Evolutionary conservation across 2,113 vertebrate genomes (phyloP).

Genomic region (Myiagra hebetior): DNA sequence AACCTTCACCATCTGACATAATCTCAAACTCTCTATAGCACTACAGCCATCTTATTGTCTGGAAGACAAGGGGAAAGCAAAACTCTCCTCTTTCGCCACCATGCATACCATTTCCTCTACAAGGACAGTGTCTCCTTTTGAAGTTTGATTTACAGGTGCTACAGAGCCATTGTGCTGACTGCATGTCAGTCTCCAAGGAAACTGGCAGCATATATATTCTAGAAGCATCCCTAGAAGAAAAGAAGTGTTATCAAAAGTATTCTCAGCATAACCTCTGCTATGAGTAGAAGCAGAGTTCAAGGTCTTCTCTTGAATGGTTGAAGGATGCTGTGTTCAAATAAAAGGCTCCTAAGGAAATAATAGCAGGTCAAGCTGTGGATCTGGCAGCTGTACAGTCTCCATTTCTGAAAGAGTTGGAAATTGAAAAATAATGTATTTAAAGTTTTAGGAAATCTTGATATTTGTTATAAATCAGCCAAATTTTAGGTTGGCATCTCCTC

Average conservation of each 20-base stretch:
- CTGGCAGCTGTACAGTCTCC: background rate
- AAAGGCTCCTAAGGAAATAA: conserved; percentile 45
- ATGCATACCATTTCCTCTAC: background rate
- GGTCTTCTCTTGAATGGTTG: conserved; percentile 44
- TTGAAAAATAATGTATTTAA: background rate
- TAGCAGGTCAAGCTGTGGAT: conserved; percentile 23
- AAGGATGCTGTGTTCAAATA: conserved; percentile 53
- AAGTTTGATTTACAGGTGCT: conserved; percentile 37
- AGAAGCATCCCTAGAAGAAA: conserved; percentile 49
- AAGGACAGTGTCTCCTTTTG: background rate
- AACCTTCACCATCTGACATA: background rate
- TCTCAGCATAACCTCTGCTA: conserved; percentile 38
- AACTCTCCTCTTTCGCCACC: background rate
- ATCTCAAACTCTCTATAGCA: background rate
- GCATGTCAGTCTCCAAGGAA: conserved; percentile 64
- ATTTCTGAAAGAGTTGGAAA: background rate
- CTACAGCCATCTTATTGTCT: background rate
- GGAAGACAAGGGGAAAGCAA: background rate
- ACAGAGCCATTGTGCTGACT: conserved; percentile 26
- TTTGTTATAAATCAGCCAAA: background rate
- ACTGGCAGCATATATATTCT: conserved; percentile 43
- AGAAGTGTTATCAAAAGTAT: conserved; percentile 41
- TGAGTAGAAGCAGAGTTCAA: conserved; percentile 48
- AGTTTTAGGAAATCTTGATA: background rate
- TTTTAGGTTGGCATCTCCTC: background rate